Base-by-base conservation (phyloP, 2,888 invertebrate species). In the Pheosia gnoma region DNA sequence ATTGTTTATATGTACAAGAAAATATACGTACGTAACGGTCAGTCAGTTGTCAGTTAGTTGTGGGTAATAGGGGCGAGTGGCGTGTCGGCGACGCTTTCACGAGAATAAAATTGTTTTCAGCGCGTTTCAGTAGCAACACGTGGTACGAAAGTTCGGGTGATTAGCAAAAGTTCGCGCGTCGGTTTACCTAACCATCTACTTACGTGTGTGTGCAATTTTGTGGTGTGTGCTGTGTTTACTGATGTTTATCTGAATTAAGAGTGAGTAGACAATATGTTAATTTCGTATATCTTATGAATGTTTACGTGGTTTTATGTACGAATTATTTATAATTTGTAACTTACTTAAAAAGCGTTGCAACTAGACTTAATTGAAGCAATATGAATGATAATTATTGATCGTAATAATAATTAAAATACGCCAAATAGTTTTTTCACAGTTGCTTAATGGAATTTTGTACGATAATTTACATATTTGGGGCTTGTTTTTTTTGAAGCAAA, bases 1-100 rank as follows among this genome's bases (percentile, higher is more conserved):
- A 87, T 89, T 86, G 85, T 90, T 87, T 86, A 87, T 87, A 84
- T 81, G 79, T 84, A 84, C 79, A 87, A 86, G 86, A 83, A 86
- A 86, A 87, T 88, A 80, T 82, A 87, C 83, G 83, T 83, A 83
- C 83, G 83, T 83, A 83, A 79, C 88, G 85, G 84, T 79, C 90
- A 88, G 85, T 87, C 92, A 90, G 92, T 93, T 89, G 91, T 90
- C 88, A 88, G 89, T 88, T 82, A 85, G 83, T 88, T 82, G 87
- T 82, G 80, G 80, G 84, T 81, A 87, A 67, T 74, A 85, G 86
- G 85, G 84, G 80, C 82, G 84, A 78, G 80, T 72, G 76, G 81
- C 79, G 81, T 79, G 83, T 78, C 84, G 80, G 75, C 10, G 9
- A 77, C 75, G 82, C 79, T 75, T 74, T 75, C 74, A 72, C 77